Evolutionary conservation across 2,797 vertebrate genomes (phyloP).

Genomic region (Sciurus carolinensis): DNA sequence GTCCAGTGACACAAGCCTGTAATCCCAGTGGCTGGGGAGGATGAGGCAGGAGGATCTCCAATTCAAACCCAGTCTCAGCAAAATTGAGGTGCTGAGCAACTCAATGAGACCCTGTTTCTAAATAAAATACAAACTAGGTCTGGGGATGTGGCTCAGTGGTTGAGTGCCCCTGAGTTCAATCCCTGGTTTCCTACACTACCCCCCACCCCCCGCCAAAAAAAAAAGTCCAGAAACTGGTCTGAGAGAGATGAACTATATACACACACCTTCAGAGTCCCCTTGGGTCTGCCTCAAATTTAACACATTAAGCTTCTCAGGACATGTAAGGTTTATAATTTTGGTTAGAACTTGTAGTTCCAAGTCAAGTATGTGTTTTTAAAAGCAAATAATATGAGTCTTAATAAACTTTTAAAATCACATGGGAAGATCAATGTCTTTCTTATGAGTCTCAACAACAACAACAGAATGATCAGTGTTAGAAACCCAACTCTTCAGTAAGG

Average conservation of each 20-base stretch:
- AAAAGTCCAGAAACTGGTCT: background rate
- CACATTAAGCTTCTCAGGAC: constrained; percentile 58
- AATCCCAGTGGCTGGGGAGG: no score
- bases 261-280: constrained; percentile 34
- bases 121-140: no score
- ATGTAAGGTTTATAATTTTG: constrained; percentile 80
- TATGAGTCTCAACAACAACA: constrained; percentile 47
- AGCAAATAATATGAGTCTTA: constrained; percentile 67
- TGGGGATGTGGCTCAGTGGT: no score
- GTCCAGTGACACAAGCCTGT: no score
- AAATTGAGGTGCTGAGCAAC: no score
- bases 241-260: background rate
- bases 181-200: no score
- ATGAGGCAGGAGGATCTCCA: no score
- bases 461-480: constrained; percentile 34
- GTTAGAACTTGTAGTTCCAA: constrained; percentile 73
- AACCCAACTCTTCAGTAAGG: background rate
- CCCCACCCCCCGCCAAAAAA: no score
- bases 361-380: constrained; percentile 74
- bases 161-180: no score
- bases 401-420: constrained; percentile 62
- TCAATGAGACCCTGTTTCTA: no score
- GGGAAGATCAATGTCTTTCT: constrained; percentile 59
- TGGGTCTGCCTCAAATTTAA: constrained; percentile 63
- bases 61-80: no score